These are phyloP conservation scores for Homarus americanus DNA, from an alignment of 1,140 invertebrate genomes.

Conservation along the genomic window DNA sequence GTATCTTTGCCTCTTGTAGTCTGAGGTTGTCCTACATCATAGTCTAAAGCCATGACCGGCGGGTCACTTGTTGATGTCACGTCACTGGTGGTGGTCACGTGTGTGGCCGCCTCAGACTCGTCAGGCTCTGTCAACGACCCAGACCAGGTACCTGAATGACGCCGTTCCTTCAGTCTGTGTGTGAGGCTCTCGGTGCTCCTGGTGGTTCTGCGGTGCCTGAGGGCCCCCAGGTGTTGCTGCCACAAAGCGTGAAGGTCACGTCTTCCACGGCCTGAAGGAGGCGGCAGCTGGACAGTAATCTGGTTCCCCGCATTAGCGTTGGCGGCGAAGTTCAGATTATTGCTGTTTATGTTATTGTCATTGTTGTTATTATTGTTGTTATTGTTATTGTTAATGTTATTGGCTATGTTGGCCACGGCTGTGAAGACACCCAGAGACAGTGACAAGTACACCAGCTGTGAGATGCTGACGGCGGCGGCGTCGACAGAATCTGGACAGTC, in stretches of 20 bases:
- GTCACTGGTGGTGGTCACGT: neutral
- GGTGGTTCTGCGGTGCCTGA: neutral
- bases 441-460: conserved; percentile 64
- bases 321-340: conserved; percentile 61
- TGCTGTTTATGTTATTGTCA: conserved; percentile 68
- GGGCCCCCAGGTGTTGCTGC: neutral
- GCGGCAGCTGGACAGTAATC: conserved; percentile 63
- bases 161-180: too few species aligned
- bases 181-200: neutral
- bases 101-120: neutral
- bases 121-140: too few species aligned
- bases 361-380: conserved; percentile 73
- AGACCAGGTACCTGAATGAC: too few species aligned
- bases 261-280: neutral
- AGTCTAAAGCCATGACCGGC: too few species aligned
- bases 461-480: conserved; percentile 65
- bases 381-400: conserved; percentile 72
- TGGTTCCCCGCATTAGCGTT: conserved; percentile 63
- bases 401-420: conserved; percentile 70
- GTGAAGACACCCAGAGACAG: conserved; percentile 63
- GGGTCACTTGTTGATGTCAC: neutral
- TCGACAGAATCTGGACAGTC: conserved; percentile 62
- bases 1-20: too few species aligned
- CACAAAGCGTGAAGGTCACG: neutral
- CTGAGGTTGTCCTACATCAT: too few species aligned